Evolutionary conservation across 2,113 vertebrate genomes (phyloP).

Genomic region (Cryptotis parvus): DNA sequence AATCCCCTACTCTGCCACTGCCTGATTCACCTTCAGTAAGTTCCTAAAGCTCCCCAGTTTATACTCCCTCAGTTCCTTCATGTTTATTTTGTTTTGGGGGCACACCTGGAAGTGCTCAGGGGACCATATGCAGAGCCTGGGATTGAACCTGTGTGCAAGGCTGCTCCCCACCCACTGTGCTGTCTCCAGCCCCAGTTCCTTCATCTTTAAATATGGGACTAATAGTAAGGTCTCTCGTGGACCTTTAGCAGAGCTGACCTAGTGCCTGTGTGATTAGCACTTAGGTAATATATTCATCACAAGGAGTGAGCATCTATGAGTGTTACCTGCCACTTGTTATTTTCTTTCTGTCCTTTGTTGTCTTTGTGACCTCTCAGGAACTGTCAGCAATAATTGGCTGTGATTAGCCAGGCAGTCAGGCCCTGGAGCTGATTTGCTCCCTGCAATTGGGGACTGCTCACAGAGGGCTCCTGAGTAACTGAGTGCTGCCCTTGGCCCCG

Average conservation of each 20-base stretch:
- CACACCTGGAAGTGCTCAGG: too few relatives aligned
- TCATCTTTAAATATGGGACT: background rate
- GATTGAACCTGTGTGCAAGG: too few relatives aligned
- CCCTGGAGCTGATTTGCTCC: background rate
- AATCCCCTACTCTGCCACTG: background rate
- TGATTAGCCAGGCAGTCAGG: background rate
- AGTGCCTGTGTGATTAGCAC: background rate
- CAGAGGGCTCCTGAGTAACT: background rate
- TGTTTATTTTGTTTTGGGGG: background rate
- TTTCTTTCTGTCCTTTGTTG: background rate
- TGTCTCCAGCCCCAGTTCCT: background rate
- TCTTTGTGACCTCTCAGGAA: background rate
- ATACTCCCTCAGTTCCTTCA: background rate
- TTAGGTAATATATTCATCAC: background rate
- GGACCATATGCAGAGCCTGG: too few relatives aligned
- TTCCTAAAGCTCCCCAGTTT: background rate
- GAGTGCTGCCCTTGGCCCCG: constrained; percentile 61
- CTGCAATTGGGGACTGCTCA: background rate
- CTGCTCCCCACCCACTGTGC: too few relatives aligned
- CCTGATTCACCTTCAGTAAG: background rate
- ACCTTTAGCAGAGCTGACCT: background rate
- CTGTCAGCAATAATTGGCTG: constrained; percentile 23
- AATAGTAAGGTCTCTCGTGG: background rate
- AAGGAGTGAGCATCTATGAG: background rate
- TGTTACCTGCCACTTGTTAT: background rate